phyloP scores from a whole-genome alignment of 2,888 invertebrate species.

The Amiota mariae region DNA sequence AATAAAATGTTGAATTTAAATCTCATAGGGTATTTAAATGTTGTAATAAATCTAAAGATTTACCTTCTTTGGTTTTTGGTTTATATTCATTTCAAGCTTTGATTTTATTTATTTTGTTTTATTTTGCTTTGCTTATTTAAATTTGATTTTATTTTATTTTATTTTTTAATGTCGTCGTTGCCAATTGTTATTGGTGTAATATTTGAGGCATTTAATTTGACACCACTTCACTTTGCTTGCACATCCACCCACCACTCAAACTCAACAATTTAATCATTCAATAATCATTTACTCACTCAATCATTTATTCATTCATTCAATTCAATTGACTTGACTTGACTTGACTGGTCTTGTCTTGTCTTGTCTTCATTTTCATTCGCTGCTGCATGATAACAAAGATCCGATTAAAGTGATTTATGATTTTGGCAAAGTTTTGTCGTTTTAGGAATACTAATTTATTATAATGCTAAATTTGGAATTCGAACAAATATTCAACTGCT shows the following conservation, averaged over 20 bases:
- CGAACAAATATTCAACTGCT: too few species aligned
- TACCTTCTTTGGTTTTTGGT: too few species aligned
- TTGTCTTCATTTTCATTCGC: too few species aligned
- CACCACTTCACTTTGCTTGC: slow-evolving; percentile 19
- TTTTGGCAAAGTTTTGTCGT: slow-evolving; percentile 51
- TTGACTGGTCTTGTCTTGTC: too few species aligned
- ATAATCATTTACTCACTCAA: background rate
- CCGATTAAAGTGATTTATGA: slow-evolving; percentile 58
- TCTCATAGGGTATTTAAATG: too few species aligned
- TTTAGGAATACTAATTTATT: slow-evolving; percentile 44
- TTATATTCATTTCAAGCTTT: background rate
- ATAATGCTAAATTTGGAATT: too few species aligned
- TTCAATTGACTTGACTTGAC: too few species aligned
- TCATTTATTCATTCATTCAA: too few species aligned
- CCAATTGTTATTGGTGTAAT: slow-evolving; percentile 50
- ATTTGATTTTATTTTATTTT: slow-evolving; percentile 47
- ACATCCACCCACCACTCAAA: background rate
- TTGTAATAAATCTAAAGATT: too few species aligned
- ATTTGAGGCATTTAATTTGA: slow-evolving; percentile 44
- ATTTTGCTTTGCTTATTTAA: slow-evolving; percentile 35
- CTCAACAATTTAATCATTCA: background rate
- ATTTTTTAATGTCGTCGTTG: slow-evolving; percentile 45
- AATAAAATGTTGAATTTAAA: too few species aligned
- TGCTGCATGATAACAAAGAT: slow-evolving; percentile 14
- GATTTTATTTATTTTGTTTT: slow-evolving; percentile 5